Percentiles rank a stretch among this genome's conserved stretches.
phyloP scores from a whole-genome alignment of 2,797 vertebrate species.

The Petrocephalus schoutedeni region DNA sequence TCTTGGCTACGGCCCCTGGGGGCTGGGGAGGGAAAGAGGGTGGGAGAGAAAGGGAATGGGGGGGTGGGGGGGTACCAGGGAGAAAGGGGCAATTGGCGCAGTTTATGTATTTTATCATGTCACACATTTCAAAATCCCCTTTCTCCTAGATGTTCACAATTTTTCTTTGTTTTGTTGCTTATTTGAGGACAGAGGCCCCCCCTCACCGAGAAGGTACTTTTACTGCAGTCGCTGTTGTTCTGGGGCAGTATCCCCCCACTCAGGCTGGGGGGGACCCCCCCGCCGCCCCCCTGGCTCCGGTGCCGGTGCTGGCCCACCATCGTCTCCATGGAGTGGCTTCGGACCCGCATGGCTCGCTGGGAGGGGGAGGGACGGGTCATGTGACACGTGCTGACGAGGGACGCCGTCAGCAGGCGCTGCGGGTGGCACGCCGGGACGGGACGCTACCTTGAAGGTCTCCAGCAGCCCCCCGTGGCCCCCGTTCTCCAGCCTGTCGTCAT shows the following conservation, averaged over 20 bases:
- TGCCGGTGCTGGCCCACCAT: slow-evolving; percentile 86
- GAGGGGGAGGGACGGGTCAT: not conserved
- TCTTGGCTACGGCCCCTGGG: slow-evolving; percentile 72
- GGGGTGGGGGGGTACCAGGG: slow-evolving; percentile 17
- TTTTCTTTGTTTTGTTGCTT: not conserved
- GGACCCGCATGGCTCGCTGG: slow-evolving; percentile 65
- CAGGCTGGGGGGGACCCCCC: slow-evolving; percentile 81
- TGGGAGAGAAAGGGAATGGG: not conserved
- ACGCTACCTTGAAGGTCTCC: slow-evolving; percentile 90
- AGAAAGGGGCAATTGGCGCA: not conserved
- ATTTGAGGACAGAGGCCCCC: not conserved
- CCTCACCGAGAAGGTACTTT: slow-evolving; percentile 92
- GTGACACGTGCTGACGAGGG: not conserved
- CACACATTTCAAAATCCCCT: not conserved
- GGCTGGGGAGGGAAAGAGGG: slow-evolving; percentile 63
- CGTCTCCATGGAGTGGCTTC: slow-evolving; percentile 69
- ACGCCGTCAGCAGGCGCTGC: not conserved
- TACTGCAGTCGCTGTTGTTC: slow-evolving; percentile 80
- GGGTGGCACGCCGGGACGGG: not conserved
- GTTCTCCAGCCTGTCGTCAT: slow-evolving; percentile 93
- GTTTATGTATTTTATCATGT: not conserved
- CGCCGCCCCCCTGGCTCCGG: slow-evolving; percentile 62
- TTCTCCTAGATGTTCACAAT: not conserved
- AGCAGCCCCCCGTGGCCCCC: slow-evolving; percentile 89
- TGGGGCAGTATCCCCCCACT: slow-evolving; percentile 85